Evolutionary conservation across 1,140 invertebrate species (phyloP).

Genomic region (Cyphomyrmex costatus): DNA sequence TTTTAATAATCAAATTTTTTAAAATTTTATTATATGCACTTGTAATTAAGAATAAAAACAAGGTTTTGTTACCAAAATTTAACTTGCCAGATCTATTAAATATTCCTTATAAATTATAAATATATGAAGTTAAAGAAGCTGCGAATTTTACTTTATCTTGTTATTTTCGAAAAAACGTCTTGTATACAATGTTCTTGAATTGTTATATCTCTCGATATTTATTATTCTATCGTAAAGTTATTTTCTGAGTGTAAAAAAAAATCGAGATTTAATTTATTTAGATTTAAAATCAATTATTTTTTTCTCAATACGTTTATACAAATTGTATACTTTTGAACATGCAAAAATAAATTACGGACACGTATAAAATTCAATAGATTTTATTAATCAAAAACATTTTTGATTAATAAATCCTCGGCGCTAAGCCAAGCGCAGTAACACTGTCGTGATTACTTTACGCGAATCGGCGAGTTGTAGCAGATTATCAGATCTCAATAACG

Average conservation of each 20-base stretch:
- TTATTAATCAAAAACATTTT: too few species aligned
- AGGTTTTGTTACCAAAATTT: background rate
- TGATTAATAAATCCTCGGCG: too few species aligned
- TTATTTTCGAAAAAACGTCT: background rate
- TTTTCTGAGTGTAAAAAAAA: background rate
- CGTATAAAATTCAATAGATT: background rate
- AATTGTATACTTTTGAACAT: background rate
- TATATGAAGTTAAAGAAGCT: background rate
- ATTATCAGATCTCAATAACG: too few species aligned
- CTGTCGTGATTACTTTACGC: too few species aligned
- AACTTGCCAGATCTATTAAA: background rate
- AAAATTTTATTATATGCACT: background rate
- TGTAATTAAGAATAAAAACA: background rate
- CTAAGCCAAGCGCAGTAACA: too few species aligned
- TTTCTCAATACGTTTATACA: slow-evolving; percentile 32
- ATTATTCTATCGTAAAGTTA: background rate
- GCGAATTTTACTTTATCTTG: background rate
- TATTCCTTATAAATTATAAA: background rate
- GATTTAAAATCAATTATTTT: background rate
- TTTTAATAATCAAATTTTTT: background rate
- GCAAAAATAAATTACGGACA: slow-evolving; percentile 16
- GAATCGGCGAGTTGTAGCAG: too few species aligned
- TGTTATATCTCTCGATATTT: background rate
- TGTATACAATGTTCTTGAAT: background rate
- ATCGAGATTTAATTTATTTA: background rate